Percentiles rank a stretch among this genome's conserved stretches.
phyloP scores from a whole-genome alignment of 2,113 vertebrate genomes.

The Shinisaurus crocodilurus region DNA sequence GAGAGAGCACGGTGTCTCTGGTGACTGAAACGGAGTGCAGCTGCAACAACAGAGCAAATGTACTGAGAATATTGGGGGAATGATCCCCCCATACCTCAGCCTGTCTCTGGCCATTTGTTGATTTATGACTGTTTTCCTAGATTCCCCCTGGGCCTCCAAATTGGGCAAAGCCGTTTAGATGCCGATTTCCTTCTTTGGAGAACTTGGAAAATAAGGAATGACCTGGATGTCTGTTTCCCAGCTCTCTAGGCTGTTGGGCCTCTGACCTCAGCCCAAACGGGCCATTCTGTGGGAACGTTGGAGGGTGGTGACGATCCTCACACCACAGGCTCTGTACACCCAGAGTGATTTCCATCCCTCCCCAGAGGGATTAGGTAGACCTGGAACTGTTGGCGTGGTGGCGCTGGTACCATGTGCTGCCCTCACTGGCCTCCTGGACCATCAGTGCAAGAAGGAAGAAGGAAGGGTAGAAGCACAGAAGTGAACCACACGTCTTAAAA shows the following conservation, averaged over 20 bases:
- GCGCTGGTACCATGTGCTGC: no score
- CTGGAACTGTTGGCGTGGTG: neutral
- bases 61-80: neutral
- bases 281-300: neutral
- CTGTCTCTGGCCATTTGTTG: neutral
- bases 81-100: neutral
- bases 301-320: neutral
- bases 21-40: neutral
- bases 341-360: neutral
- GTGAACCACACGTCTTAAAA: neutral
- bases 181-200: slow-evolving; percentile 11
- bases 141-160: neutral
- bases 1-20: neutral
- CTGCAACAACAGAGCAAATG: neutral
- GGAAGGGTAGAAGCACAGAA: neutral
- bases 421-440: neutral
- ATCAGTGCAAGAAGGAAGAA: no score
- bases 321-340: neutral
- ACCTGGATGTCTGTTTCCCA: neutral
- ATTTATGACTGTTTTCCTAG: slow-evolving; percentile 10
- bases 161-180: neutral
- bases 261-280: neutral
- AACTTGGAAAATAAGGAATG: neutral
- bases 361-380: neutral
- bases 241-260: neutral